Evolutionary conservation across 2,113 vertebrate genomes (phyloP), one percentile per base, ranked within the genome.

Genomic region (Smithornis capensis): DNA sequence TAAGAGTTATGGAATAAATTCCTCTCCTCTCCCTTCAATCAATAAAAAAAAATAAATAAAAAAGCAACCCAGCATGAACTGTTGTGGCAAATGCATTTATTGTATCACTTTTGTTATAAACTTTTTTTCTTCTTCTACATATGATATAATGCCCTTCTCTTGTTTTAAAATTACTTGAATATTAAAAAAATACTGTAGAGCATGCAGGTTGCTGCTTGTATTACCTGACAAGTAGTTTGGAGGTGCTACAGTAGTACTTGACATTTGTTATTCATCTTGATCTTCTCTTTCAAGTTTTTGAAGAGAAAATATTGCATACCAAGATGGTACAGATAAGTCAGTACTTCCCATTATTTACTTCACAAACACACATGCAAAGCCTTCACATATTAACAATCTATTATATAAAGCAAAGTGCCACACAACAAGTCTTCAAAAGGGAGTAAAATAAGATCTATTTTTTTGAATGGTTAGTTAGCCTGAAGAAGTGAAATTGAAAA

Each of bases 1-100:
- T 31, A 40, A 35, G 10, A 83, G 5, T 25, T 77, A 57, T 19
- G 29, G 90, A 64, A 50, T 10, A 35, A 23, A 67, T 49, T 29
- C 2, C 7, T 3, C 6, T 4, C 8, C 22, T 7, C 1, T 9
- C 12, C 18, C 24, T 25, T 31, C 2, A 4, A 7, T 11, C 16
- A 4, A 7, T 28, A 63, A 24, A 77, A 57, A 40, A 10, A 25
- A 21, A 6, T 35, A 88, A 14, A 4, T 56, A 76, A 23, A 15
- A 38, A 38, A 37, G 6, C 15, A 85, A 87, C 68, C 47, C 31
- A 60, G 4, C 14, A 47, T 29, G 12, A 28, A 53, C 5, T 45
- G 18, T 31, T 91, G 23, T 33, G n/a, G 82, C 12, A 90, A 52
- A 79, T 23, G 2, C 5, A 42, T 19, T 45, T 45, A 19, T 4